Evolutionary conservation across 1,140 invertebrate species (phyloP), one percentile per base, ranked within the genome.

Genomic region (Conus ventricosus): DNA sequence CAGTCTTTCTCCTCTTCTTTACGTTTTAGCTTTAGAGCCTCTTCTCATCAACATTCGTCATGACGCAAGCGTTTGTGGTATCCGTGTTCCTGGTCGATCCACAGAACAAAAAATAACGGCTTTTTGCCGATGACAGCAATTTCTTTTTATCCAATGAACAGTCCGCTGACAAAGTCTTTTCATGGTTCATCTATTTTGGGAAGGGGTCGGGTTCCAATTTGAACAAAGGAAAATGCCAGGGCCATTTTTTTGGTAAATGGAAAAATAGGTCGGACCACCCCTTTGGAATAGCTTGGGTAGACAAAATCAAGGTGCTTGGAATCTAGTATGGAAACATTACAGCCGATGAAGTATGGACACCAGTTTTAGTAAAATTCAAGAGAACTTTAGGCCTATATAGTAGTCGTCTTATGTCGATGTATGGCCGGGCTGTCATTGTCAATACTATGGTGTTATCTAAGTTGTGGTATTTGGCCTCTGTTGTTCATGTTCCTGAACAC

Each of bases 1-100:
- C 88, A 94, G 94, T 0, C 76, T 95, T 8, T 94, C 94, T 83
- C 92, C 93, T 0, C n/a, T n/a, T n/a, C n/a, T n/a, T n/a, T n/a
- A n/a, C n/a, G n/a, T n/a, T n/a, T n/a, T n/a, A n/a, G n/a, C n/a
- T n/a, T n/a, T n/a, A n/a, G n/a, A n/a, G n/a, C n/a, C n/a, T n/a
- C n/a, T n/a, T n/a, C n/a, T n/a, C n/a, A n/a, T n/a, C n/a, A n/a
- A n/a, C n/a, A n/a, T n/a, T n/a, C n/a, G n/a, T n/a, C n/a, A n/a
- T n/a, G n/a, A n/a, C n/a, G n/a, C n/a, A n/a, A n/a, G n/a, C n/a
- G n/a, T n/a, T n/a, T n/a, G n/a, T n/a, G n/a, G n/a, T n/a, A n/a
- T n/a, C n/a, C n/a, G n/a, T n/a, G n/a, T n/a, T n/a, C n/a, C n/a
- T n/a, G n/a, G n/a, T n/a, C n/a, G n/a, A n/a, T 39, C 39, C 39